phyloP scores from a whole-genome alignment of 2,888 invertebrate species.

The Lamellibrachia satsuma region DNA sequence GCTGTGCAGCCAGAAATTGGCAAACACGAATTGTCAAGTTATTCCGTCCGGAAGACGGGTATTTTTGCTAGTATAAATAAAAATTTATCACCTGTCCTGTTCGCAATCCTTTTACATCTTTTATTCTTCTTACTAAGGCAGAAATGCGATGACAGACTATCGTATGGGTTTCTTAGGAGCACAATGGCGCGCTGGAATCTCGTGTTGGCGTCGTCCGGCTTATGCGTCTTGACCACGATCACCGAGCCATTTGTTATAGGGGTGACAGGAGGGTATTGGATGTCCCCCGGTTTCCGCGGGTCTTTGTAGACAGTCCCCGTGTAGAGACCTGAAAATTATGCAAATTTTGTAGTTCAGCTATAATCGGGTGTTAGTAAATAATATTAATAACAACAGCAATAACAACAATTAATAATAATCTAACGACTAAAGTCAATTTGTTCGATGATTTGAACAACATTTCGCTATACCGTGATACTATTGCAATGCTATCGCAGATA shows the following conservation, averaged over 20 bases:
- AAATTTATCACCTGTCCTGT: not conserved
- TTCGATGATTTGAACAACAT: too few species aligned
- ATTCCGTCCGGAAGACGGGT: too few species aligned
- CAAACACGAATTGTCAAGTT: too few species aligned
- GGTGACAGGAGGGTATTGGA: not conserved
- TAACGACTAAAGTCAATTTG: too few species aligned
- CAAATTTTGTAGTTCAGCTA: too few species aligned
- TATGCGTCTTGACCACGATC: not conserved
- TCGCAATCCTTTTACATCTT: not conserved
- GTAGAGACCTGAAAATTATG: not conserved
- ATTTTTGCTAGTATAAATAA: too few species aligned
- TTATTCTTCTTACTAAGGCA: not conserved
- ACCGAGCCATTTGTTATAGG: not conserved
- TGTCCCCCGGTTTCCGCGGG: not conserved
- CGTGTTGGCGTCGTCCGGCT: not conserved
- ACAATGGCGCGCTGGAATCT: not conserved
- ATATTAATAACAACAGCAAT: too few species aligned
- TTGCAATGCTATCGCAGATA: too few species aligned
- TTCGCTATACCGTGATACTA: too few species aligned
- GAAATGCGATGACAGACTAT: not conserved
- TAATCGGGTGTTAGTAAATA: too few species aligned
- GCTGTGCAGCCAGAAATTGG: too few species aligned
- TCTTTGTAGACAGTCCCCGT: not conserved
- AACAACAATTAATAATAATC: too few species aligned
- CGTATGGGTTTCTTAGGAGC: not conserved